These are phyloP conservation scores for Buceros bicornis DNA, from an alignment of 2,797 vertebrate genomes.

Conservation along the genomic window DNA sequence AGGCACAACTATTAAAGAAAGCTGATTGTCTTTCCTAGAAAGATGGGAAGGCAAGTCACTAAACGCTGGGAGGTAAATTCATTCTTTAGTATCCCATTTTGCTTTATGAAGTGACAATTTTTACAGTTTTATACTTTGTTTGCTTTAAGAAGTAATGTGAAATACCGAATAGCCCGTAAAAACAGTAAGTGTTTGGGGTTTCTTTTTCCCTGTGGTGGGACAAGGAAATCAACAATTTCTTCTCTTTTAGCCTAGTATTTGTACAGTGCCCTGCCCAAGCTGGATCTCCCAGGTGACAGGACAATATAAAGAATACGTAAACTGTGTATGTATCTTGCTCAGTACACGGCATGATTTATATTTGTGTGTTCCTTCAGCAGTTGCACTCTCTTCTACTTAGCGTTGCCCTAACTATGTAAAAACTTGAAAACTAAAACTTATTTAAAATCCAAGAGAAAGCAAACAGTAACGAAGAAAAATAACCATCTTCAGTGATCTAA, in stretches of 20 bases:
- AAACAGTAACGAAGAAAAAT: slow-evolving; percentile 2
- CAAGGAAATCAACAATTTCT: not conserved
- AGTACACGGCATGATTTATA: not conserved
- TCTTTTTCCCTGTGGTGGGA: not conserved
- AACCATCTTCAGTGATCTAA: not conserved
- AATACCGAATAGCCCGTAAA: not conserved
- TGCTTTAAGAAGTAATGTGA: not conserved
- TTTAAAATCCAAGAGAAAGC: not conserved
- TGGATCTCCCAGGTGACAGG: not conserved
- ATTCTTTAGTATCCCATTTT: not conserved
- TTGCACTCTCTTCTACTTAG: not conserved
- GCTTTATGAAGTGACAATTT: not conserved
- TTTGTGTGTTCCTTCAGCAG: not conserved
- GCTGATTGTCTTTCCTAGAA: not conserved
- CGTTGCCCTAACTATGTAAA: not conserved
- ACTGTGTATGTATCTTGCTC: not conserved
- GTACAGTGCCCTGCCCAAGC: not conserved
- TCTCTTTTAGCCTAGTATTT: not conserved
- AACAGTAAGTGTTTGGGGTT: fast-evolving
- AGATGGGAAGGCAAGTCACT: not conserved
- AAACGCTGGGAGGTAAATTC: not conserved
- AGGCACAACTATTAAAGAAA: not conserved
- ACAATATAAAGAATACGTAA: not conserved
- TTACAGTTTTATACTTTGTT: not conserved
- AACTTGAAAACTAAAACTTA: not conserved